Conservation (phyloP, 2,113 vertebrate species). For the Calyptomena viridis region DNA sequence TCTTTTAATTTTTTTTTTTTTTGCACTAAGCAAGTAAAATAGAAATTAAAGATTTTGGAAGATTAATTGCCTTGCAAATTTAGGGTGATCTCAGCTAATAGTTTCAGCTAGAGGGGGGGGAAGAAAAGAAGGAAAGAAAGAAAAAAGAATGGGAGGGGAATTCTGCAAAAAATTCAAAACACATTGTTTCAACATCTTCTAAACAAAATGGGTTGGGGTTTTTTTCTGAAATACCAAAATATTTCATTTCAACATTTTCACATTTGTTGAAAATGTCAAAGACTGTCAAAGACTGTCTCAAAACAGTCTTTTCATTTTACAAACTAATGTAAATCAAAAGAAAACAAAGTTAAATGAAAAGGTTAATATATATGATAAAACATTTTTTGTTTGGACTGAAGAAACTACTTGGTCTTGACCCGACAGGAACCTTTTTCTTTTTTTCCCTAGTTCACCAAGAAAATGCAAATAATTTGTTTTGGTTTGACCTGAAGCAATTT, state of each 20-base stretch:
- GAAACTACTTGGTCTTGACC: not conserved
- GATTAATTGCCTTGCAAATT: not conserved
- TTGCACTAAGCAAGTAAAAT: not conserved
- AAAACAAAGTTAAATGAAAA: slow-evolving; percentile 28
- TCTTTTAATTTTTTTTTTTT: not conserved
- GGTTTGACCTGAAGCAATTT: slow-evolving; percentile 27
- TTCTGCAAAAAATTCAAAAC: slow-evolving; percentile 31
- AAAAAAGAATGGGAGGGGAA: slow-evolving; percentile 25
- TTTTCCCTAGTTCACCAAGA: not conserved
- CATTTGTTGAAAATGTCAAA: no score
- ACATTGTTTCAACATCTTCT: slow-evolving; percentile 60
- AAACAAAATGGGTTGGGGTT: slow-evolving; percentile 12
- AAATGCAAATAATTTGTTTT: slow-evolving; percentile 35
- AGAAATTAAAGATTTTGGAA: slow-evolving; percentile 15
- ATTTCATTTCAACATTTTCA: slow-evolving; percentile 27
- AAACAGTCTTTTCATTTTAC: slow-evolving; percentile 20
- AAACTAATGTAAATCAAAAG: not conserved
- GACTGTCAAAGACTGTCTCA: no score
- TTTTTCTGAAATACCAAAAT: slow-evolving; percentile 33
- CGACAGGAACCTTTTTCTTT: not conserved
- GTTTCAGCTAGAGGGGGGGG: not conserved
- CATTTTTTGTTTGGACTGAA: not conserved
- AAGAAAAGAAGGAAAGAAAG: not conserved
- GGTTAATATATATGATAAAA: slow-evolving; percentile 33
- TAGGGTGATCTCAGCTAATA: not conserved